These are phyloP conservation scores for Sialia sialis DNA, from an alignment of 2,113 vertebrate species.

Conservation along the genomic window DNA sequence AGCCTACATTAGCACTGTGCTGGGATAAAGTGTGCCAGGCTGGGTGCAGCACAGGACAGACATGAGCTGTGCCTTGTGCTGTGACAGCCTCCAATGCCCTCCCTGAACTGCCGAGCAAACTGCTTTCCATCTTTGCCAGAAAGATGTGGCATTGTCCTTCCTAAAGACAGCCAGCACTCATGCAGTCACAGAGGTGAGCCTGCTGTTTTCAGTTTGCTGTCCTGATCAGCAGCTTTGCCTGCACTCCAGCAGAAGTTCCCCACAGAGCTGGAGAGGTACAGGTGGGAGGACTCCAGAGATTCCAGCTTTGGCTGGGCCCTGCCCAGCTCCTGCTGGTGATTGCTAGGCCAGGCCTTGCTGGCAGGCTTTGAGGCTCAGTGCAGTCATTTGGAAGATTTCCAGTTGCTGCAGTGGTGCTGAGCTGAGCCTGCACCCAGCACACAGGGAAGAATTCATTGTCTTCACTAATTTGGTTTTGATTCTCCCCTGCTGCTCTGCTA, in stretches of 20 bases:
- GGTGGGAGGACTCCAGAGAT: background rate
- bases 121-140: background rate
- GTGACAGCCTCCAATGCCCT: background rate
- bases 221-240: background rate
- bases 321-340: background rate
- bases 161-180: background rate
- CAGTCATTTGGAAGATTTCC: background rate
- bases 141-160: background rate
- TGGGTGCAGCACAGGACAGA: background rate
- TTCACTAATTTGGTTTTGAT: conserved; percentile 3
- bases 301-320: background rate
- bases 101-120: background rate
- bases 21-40: background rate
- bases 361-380: background rate
- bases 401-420: background rate
- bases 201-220: background rate
- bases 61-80: accelerated
- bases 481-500: conserved; percentile 33
- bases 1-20: background rate
- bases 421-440: background rate
- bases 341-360: background rate
- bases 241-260: background rate
- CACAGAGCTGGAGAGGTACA: background rate
- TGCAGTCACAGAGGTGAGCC: background rate
- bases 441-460: background rate